Conservation (phyloP, 1,140 invertebrate genomes). For the Bombyx mandarina region DNA sequence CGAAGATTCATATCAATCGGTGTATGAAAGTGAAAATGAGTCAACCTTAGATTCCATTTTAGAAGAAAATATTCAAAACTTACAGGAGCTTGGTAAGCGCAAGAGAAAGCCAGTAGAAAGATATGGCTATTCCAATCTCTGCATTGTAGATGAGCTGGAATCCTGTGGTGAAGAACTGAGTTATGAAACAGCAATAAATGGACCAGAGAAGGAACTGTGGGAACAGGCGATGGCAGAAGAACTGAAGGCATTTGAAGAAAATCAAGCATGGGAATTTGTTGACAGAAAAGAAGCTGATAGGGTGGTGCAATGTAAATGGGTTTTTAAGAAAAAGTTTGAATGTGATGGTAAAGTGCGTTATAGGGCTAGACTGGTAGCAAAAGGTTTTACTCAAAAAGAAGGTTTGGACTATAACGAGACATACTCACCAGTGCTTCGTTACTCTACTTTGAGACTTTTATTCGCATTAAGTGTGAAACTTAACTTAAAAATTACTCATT, state of each 20-base stretch:
- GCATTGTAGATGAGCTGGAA: not conserved
- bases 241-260: constrained; percentile 6
- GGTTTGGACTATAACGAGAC: constrained; percentile 24
- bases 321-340: constrained; percentile 18
- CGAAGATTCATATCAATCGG: constrained; percentile 9
- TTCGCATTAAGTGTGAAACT: not conserved
- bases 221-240: not conserved
- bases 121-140: constrained; percentile 9
- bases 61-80: not conserved
- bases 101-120: constrained; percentile 5
- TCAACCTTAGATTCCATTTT: not conserved
- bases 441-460: constrained; percentile 7
- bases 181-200: not conserved
- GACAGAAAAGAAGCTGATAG: constrained; percentile 6
- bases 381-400: constrained; percentile 22
- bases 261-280: constrained; percentile 13
- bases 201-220: not conserved
- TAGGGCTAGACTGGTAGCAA: constrained; percentile 26
- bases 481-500: constrained; percentile 15
- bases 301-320: constrained; percentile 22
- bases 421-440: constrained; percentile 24
- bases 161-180: too few relatives aligned
- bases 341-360: constrained; percentile 17
- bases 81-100: not conserved
- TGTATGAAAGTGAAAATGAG: not conserved